phyloP scores from a whole-genome alignment of 1,140 invertebrate species.

The Mycetomoellerius zeteki region DNA sequence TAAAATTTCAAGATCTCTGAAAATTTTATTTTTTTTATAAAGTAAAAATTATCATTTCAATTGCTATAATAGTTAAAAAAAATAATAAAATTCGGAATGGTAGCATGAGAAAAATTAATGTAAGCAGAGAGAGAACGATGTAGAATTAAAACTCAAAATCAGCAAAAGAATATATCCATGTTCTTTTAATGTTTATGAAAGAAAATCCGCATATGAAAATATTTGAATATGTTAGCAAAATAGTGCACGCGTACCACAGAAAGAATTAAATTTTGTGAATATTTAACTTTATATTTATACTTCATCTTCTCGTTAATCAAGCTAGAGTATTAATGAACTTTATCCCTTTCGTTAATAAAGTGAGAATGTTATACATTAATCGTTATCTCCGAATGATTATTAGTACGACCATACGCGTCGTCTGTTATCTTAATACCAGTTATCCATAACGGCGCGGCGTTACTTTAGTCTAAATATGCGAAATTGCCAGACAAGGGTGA shows the following conservation, averaged over 20 bases:
- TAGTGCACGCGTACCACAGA: background rate
- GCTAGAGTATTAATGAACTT: background rate
- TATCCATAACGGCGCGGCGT: conserved; percentile 14
- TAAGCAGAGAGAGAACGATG: background rate
- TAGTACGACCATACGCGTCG: conserved; percentile 31
- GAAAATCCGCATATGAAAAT: background rate
- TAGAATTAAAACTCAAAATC: background rate
- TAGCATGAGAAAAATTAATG: background rate
- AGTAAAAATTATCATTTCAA: background rate
- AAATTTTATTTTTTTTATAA: background rate
- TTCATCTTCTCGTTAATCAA: conserved; percentile 17
- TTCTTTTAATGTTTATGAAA: background rate
- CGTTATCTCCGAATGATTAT: conserved; percentile 38
- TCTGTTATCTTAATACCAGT: conserved; percentile 50
- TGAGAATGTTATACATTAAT: conserved; percentile 16
- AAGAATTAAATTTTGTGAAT: background rate
- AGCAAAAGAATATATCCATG: background rate
- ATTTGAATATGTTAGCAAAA: background rate
- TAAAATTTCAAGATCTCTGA: background rate
- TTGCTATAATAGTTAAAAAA: conserved; percentile 1
- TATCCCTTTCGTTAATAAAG: conserved; percentile 25
- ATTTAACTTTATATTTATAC: background rate
- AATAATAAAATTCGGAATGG: background rate
- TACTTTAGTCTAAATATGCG: conserved; percentile 44
- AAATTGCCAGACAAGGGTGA: conserved; percentile 33